phyloP scores from a whole-genome alignment of 2,113 vertebrate species.

The Chionomys nivalis region DNA sequence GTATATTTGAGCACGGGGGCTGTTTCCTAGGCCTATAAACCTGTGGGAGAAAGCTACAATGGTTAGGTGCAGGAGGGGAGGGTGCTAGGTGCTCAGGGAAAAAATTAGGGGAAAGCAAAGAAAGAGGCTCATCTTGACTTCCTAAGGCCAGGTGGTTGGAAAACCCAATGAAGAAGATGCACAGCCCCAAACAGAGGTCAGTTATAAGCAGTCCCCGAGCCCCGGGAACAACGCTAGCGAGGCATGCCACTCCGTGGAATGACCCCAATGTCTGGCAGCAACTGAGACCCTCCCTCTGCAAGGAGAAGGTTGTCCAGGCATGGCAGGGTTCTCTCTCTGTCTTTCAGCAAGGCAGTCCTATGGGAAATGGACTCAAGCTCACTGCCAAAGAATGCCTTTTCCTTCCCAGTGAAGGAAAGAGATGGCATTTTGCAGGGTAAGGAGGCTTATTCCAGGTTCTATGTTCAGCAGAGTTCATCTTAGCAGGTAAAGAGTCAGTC shows the following conservation, averaged over 20 bases:
- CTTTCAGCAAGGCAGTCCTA: conserved; percentile 54
- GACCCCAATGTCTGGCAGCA: conserved; percentile 54
- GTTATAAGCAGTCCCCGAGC: neutral
- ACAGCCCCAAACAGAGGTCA: conserved; percentile 68
- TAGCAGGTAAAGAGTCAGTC: neutral
- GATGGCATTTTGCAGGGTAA: neutral
- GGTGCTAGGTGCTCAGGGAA: neutral
- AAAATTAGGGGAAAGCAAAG: conserved; percentile 41
- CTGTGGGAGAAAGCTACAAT: conserved; percentile 82
- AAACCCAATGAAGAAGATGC: conserved; percentile 52
- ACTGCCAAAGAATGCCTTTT: conserved; percentile 51
- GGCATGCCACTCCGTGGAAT: conserved; percentile 61
- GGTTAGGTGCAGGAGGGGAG: conserved; percentile 76
- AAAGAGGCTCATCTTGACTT: conserved; percentile 66
- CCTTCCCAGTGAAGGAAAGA: conserved; percentile 39
- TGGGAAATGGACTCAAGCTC: conserved; percentile 30
- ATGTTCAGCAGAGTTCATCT: neutral
- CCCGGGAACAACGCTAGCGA: neutral
- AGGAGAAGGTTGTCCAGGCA: conserved; percentile 21
- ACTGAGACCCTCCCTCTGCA: conserved; percentile 16
- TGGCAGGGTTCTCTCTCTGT: neutral
- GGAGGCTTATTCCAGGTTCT: neutral
- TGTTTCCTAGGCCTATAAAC: conserved; percentile 84
- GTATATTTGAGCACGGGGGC: conserved; percentile 76
- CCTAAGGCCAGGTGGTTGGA: conserved; percentile 41